phyloP scores from a whole-genome alignment of 2,888 invertebrate species.

The Cryptocheilus praepositus region DNA sequence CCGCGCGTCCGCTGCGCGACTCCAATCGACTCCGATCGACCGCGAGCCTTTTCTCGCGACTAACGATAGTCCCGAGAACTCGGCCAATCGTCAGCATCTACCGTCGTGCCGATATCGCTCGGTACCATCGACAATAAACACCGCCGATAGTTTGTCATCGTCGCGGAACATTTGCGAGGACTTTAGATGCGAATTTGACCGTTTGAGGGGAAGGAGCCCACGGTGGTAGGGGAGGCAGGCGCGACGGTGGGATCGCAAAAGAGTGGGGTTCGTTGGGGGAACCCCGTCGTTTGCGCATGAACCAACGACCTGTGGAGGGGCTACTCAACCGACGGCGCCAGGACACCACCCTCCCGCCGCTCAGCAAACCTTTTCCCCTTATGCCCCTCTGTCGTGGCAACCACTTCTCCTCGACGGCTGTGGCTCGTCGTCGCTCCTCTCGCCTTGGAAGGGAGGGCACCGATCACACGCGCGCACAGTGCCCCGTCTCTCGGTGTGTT shows the following conservation, averaged over 20 bases:
- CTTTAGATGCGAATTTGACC: constrained; percentile 52
- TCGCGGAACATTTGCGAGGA: constrained; percentile 36
- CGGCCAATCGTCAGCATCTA: not conserved
- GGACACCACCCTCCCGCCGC: constrained; percentile 18
- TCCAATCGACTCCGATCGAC: no score
- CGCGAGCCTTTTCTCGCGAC: no score
- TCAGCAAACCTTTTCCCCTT: no score
- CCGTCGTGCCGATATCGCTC: constrained; percentile 13
- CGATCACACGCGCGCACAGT: constrained; percentile 1
- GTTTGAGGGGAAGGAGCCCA: constrained; percentile 26
- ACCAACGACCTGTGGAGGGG: constrained; percentile 39
- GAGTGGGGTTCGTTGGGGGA: constrained; percentile 49
- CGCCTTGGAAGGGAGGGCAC: constrained; percentile 54
- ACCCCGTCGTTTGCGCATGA: constrained; percentile 54
- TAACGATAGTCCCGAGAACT: no score
- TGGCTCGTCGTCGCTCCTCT: constrained; percentile 41
- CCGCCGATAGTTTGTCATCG: constrained; percentile 42
- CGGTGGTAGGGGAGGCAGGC: constrained; percentile 11
- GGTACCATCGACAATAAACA: constrained; percentile 45
- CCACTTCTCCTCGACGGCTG: constrained; percentile 2
- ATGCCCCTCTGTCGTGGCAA: constrained; percentile 2
- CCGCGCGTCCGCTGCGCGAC: no score
- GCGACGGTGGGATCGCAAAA: constrained; percentile 23
- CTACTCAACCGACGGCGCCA: constrained; percentile 67
- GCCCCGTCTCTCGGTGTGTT: constrained; percentile 23